phyloP scores from a whole-genome alignment of 2,113 vertebrate species.

The Falcunculus frontatus region DNA sequence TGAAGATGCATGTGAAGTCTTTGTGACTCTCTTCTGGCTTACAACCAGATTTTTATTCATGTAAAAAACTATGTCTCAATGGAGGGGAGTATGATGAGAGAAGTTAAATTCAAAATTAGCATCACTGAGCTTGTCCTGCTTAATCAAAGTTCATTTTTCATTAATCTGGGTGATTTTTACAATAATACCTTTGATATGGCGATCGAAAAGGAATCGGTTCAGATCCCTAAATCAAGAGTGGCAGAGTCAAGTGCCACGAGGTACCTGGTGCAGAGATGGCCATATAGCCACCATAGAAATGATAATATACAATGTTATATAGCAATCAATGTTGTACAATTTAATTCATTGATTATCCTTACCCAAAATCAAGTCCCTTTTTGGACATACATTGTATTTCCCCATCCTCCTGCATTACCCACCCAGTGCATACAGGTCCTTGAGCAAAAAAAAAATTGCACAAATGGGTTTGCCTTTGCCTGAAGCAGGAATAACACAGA shows the following conservation, averaged over 20 bases:
- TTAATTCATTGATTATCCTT: not conserved
- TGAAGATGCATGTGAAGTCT: not conserved
- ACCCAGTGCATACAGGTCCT: not conserved
- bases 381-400: not conserved
- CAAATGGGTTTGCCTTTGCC: not conserved
- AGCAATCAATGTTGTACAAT: not conserved
- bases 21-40: not conserved
- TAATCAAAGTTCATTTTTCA: not conserved
- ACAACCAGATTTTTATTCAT: not conserved
- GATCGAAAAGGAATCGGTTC: not conserved
- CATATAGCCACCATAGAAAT: not conserved
- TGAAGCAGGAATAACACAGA: not conserved
- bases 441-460: not conserved
- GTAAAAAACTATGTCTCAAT: not conserved
- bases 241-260: not conserved
- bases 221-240: not conserved
- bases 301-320: not conserved
- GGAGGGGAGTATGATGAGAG: not conserved
- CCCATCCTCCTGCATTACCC: accelerated
- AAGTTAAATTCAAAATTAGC: not conserved
- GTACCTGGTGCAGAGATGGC: accelerated
- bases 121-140: not conserved
- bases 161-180: not conserved
- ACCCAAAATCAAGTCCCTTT: not conserved
- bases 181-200: not conserved